Evolutionary conservation across 1,140 invertebrate species (phyloP), one percentile per base, ranked within the genome.

Genomic region (Hylaeus volcanicus): DNA sequence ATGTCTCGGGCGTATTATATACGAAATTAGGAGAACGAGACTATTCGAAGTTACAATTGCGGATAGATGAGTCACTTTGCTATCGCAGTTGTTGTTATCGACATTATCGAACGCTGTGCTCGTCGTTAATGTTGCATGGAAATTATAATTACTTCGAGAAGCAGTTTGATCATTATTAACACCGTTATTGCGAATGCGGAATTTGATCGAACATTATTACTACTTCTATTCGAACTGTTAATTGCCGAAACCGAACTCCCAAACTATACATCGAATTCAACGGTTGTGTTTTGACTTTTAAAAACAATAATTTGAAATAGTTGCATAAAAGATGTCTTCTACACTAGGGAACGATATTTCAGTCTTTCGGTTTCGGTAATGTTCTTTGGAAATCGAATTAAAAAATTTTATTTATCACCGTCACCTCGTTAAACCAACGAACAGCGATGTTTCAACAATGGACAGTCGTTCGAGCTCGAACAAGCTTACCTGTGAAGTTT

Each of bases 361-460:
- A 26, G 26, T 26, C 26, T 26, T 26, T 26, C 26, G 26, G 26
- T 26, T 26, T 26, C 26, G 26, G 26, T 26, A 26, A 26, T 26
- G 26, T 26, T 26, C 26, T 26, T 26, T 26, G 26, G 26, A 26
- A 26, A 26, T 26, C 26, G 26, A 26, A 26, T 26, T 26, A 26
- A 26, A 26, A 26, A 26, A 26, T 26, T 26, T 26, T 26, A 26
- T 26, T 26, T 26, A 26, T 26, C 26, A 26, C 26, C 26, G 26
- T 26, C 26, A 26, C 26, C 26, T 26, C 26, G 26, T 26, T 26
- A 26, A 26, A 26, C 26, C 26, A 26, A 26, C 26, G 26, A 39
- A 37, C 48, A 6, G 14, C 58, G 58, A 45, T 76, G 64, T 58
- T 76, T 14, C 43, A 72, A 79, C 70, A 74, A 64, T 79, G 8